Percentiles rank a stretch among this genome's conserved stretches.
Evolutionary conservation across 2,797 vertebrate genomes (phyloP).

Genomic region (Hapalemur alaotrensis): DNA sequence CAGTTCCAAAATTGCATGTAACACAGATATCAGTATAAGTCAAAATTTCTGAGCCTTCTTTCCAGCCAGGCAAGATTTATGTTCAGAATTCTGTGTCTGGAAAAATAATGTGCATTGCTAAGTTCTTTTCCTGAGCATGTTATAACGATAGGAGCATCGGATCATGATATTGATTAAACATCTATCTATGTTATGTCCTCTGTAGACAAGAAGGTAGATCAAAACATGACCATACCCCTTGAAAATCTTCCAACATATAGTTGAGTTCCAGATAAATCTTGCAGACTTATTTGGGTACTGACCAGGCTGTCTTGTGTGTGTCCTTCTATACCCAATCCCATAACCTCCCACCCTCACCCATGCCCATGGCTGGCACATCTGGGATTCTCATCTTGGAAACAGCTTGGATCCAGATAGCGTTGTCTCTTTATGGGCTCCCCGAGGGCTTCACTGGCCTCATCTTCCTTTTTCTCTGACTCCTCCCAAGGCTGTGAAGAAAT

Average conservation of each 20-base stretch:
- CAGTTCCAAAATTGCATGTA: not conserved
- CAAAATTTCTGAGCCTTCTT: not conserved
- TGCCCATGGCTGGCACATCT: not conserved
- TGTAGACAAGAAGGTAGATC: not conserved
- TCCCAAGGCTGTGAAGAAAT: not conserved
- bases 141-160: not conserved
- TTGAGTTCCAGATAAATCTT: not conserved
- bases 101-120: not conserved
- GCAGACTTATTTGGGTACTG: not conserved
- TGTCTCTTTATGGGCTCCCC: not conserved
- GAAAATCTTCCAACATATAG: not conserved
- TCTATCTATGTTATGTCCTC: not conserved
- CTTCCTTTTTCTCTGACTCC: not conserved
- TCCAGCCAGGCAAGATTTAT: not conserved
- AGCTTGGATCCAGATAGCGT: not conserved
- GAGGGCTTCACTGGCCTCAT: not conserved
- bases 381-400: not conserved
- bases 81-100: not conserved
- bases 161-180: not conserved
- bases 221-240: not conserved
- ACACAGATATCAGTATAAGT: not conserved
- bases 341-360: not conserved
- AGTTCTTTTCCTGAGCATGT: not conserved
- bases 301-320: not conserved
- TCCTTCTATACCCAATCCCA: not conserved